Conservation (phyloP, 1,140 invertebrate species). For the Arion vulgaris region DNA sequence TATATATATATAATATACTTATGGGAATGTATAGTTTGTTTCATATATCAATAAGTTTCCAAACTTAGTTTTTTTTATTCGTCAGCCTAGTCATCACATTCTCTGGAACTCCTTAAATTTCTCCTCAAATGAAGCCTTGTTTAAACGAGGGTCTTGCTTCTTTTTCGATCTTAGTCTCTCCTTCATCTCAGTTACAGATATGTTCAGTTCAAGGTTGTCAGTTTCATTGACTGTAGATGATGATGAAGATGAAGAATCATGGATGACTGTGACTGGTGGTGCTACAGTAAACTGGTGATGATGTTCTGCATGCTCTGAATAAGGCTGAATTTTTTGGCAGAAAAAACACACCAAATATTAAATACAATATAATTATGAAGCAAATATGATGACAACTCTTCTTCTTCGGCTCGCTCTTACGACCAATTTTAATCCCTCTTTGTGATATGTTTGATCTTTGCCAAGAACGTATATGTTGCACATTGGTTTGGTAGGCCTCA, state of each 20-base stretch:
- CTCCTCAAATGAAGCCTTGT: constrained; percentile 57
- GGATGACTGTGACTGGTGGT: not conserved
- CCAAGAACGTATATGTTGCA: no score
- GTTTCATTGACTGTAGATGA: constrained; percentile 4
- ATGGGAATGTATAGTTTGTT: no score
- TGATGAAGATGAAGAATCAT: constrained; percentile 5
- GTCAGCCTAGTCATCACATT: constrained; percentile 47
- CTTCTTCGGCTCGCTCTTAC: no score
- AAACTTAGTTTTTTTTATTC: no score
- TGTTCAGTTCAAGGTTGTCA: constrained; percentile 46
- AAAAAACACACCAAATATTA: not conserved
- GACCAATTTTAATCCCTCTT: no score
- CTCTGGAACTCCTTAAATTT: constrained; percentile 64
- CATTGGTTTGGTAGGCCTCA: no score
- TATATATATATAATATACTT: no score
- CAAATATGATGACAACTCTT: no score
- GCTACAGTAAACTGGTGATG: not conserved
- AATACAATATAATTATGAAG: no score
- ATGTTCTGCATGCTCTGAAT: not conserved
- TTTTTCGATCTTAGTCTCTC: constrained; percentile 55
- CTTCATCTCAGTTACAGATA: constrained; percentile 66
- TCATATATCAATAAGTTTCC: no score
- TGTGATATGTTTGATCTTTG: no score
- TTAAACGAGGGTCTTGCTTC: constrained; percentile 57
- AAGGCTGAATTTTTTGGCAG: not conserved